These are phyloP conservation scores for Heliangelus exortis DNA, from an alignment of 2,797 vertebrate species.

Conservation along the genomic window DNA sequence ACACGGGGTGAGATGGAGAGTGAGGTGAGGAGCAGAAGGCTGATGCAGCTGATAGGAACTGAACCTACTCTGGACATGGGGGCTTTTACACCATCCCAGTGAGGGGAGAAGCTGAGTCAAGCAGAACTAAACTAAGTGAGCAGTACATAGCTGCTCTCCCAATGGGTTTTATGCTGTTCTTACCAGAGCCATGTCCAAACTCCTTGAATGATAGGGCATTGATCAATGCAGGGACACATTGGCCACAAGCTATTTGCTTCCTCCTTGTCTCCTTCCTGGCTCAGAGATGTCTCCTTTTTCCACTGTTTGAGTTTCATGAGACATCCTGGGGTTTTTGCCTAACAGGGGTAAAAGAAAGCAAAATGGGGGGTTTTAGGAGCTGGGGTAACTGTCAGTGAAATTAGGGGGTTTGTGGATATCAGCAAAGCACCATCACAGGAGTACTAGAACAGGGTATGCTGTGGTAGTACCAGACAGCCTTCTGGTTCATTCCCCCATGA, in stretches of 20 bases:
- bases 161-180: neutral
- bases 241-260: rapidly evolving
- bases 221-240: rapidly evolving
- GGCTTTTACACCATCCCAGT: neutral
- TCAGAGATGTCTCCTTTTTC: neutral
- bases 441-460: rapidly evolving
- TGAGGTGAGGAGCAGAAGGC: neutral
- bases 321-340: neutral
- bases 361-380: neutral
- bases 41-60: neutral
- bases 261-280: neutral
- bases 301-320: neutral
- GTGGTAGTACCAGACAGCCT: neutral
- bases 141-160: rapidly evolving
- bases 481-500: neutral
- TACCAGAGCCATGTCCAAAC: rapidly evolving
- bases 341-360: neutral
- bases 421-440: neutral
- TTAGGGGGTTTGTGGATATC: neutral
- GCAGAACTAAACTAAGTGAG: neutral
- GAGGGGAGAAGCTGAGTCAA: neutral
- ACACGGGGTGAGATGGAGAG: neutral
- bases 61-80: rapidly evolving
- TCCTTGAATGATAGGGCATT: neutral
- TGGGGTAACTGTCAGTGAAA: neutral